phyloP scores from a whole-genome alignment of 2,797 vertebrate species.

The Geotrypetes seraphini region DNA sequence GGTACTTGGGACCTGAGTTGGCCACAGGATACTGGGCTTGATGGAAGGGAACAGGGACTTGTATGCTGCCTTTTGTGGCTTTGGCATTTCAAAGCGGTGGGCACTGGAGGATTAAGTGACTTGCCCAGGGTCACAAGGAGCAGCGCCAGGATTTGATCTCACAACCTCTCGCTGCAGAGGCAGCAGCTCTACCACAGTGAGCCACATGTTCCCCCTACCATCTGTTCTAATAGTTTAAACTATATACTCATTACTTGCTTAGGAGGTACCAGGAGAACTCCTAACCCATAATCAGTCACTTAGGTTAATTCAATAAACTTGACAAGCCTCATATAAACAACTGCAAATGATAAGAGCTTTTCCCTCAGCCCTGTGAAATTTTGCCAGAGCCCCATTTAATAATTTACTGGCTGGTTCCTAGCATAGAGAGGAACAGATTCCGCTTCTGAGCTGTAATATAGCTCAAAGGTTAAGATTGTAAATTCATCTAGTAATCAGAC shows the following conservation, averaged over 20 bases:
- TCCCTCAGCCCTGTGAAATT: neutral
- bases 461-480: neutral
- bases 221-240: neutral
- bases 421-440: constrained; percentile 1
- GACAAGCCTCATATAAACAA: neutral
- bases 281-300: neutral
- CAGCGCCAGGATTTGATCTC: too few relatives aligned
- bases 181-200: too few relatives aligned
- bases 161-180: too few relatives aligned
- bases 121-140: too few relatives aligned
- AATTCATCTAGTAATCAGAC: constrained; percentile 2
- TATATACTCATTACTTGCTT: neutral
- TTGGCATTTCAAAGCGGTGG: too few relatives aligned
- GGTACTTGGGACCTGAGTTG: too few relatives aligned
- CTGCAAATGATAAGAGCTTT: neutral
- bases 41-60: too few relatives aligned
- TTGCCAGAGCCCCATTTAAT: neutral
- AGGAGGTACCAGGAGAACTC: constrained; percentile 1
- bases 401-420: constrained; percentile 5
- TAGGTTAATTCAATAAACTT: constrained; percentile 3
- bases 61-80: too few relatives aligned
- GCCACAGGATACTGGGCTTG: too few relatives aligned
- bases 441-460: constrained; percentile 1
- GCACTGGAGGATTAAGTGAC: too few relatives aligned
- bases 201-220: too few relatives aligned